These are phyloP conservation scores for Bembecia ichneumoniformis DNA, from an alignment of 2,888 invertebrate species.

Conservation along the genomic window DNA sequence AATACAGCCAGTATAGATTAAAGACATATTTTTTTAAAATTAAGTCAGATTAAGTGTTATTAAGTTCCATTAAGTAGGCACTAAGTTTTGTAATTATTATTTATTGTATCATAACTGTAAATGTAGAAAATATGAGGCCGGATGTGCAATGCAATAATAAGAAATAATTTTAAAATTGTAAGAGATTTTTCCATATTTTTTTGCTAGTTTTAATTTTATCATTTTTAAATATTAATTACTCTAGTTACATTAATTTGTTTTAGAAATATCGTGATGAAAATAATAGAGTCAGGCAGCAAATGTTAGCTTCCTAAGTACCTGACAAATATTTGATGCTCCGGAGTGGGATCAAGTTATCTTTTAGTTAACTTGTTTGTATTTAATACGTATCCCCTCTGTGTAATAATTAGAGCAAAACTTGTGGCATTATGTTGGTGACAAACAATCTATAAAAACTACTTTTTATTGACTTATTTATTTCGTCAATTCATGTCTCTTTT, in stretches of 20 bases:
- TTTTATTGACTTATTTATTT: neutral
- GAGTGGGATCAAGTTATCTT: slow-evolving; percentile 26
- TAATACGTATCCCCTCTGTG: slow-evolving; percentile 29
- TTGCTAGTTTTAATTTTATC: too few species aligned
- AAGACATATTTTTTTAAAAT: neutral
- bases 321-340: slow-evolving; percentile 52
- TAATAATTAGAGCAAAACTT: slow-evolving; percentile 37
- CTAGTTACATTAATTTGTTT: neutral
- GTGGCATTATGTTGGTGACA: slow-evolving; percentile 41
- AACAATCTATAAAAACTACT: slow-evolving; percentile 27
- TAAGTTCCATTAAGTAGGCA: too few species aligned
- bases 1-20: neutral
- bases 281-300: slow-evolving; percentile 59
- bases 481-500: too few species aligned
- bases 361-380: neutral
- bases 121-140: slow-evolving; percentile 41
- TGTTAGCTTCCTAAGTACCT: slow-evolving; percentile 68
- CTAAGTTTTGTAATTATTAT: too few species aligned
- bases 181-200: too few species aligned
- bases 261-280: slow-evolving; percentile 2
- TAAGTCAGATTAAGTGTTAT: too few species aligned
- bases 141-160: slow-evolving; percentile 69
- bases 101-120: slow-evolving; percentile 2
- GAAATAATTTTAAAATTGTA: neutral
- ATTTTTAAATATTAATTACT: neutral